phyloP scores from a whole-genome alignment of 2,113 vertebrate species.

The Phocoena phocoena region DNA sequence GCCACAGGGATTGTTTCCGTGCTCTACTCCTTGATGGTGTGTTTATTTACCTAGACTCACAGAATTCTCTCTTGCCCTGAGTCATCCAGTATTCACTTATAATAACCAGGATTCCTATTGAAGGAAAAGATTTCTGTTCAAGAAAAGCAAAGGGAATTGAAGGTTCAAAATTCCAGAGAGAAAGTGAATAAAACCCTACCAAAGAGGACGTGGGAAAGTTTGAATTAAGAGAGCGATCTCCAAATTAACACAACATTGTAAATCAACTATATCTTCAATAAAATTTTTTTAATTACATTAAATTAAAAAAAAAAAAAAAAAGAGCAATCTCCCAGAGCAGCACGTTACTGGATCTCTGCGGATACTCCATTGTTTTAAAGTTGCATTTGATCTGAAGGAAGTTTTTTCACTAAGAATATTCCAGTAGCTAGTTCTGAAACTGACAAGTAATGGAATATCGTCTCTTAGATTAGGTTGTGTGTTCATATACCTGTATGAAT shows the following conservation, averaged over 20 bases:
- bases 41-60: slow-evolving; percentile 53
- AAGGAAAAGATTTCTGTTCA: slow-evolving; percentile 25
- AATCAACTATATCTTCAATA: too few relatives aligned
- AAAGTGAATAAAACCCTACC: slow-evolving; percentile 73
- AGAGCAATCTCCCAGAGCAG: slow-evolving; percentile 64
- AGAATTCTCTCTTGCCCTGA: neutral
- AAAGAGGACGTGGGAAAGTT: slow-evolving; percentile 60
- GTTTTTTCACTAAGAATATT: slow-evolving; percentile 40
- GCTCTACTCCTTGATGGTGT: neutral
- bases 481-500: slow-evolving; percentile 70
- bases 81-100: slow-evolving; percentile 21
- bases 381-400: slow-evolving; percentile 53
- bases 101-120: slow-evolving; percentile 14
- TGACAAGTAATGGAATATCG: slow-evolving; percentile 61
- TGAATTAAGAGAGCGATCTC: slow-evolving; percentile 56
- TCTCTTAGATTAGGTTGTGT: slow-evolving; percentile 64
- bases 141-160: slow-evolving; percentile 23
- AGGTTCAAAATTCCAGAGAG: slow-evolving; percentile 55
- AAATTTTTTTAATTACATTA: neutral
- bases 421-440: slow-evolving; percentile 68
- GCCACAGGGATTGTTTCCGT: neutral
- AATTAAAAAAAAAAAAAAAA: neutral
- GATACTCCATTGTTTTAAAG: slow-evolving; percentile 57
- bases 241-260: neutral
- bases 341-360: slow-evolving; percentile 50